These are phyloP conservation scores for Lophochroa leadbeateri DNA, from an alignment of 2,113 vertebrate genomes.

Conservation along the genomic window DNA sequence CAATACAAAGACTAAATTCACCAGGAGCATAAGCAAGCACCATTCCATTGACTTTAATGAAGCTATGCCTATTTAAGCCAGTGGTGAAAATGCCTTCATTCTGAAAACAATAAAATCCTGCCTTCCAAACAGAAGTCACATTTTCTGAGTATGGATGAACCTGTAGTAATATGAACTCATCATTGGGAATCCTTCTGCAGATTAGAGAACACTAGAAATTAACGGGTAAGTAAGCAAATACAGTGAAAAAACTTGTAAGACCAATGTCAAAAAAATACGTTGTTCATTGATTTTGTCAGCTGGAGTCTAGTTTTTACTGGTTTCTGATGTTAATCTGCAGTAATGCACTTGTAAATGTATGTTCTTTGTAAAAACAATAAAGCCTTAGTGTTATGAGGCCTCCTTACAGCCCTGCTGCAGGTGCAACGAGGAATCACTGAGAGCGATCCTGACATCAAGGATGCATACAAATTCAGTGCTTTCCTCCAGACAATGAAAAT, in stretches of 20 bases:
- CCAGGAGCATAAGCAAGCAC: neutral
- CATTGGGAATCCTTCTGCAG: neutral
- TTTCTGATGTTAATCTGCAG: neutral
- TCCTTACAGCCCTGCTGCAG: neutral
- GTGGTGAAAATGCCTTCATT: neutral
- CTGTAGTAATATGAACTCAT: neutral
- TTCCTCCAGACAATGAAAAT: neutral
- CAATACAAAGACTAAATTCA: constrained; percentile 13
- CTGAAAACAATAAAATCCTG: neutral
- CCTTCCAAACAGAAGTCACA: neutral
- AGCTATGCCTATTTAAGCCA: neutral
- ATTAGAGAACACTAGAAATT: neutral
- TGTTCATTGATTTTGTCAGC: neutral
- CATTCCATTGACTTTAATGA: neutral
- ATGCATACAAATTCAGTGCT: neutral
- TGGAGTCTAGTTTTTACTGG: neutral
- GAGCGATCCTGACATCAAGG: neutral
- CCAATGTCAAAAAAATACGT: neutral
- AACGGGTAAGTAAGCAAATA: neutral
- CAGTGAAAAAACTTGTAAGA: neutral
- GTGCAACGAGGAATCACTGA: neutral
- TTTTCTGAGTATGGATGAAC: neutral
- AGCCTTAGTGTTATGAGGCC: neutral
- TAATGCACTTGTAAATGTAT: neutral
- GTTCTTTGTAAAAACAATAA: neutral